Evolutionary conservation across 2,797 vertebrate species (phyloP), one percentile per base, ranked within the genome.

Genomic region (Aselliscus stoliczkanus): DNA sequence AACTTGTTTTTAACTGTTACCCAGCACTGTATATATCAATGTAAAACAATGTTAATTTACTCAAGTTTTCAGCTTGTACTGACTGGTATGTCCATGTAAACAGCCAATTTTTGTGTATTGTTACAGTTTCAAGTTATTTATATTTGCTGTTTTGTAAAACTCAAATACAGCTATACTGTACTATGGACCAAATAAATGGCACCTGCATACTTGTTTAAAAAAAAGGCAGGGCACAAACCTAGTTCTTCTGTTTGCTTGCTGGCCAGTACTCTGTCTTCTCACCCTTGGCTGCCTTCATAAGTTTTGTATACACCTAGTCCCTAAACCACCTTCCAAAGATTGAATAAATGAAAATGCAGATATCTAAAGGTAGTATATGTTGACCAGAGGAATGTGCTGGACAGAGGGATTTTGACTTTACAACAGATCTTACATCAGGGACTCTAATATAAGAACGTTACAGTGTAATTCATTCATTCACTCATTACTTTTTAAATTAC

Each of bases 111-210:
- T 98, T 98, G 98, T 99, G 98, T 98, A 98, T 99, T 98, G 98
- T 99, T 99, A 98, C 98, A 98, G 97, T 98, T 98, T 98, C 98
- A 98, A 98, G 98, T 99, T 99, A 99, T 99, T 99, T 99, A 99
- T 99, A 99, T 98, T 98, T 98, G 98, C 98, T 98, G 98, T 99
- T 99, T 98, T 99, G 98, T 99, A 99, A 98, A 96, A 98, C 98
- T 98, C 98, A 98, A 97, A 98, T 98, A 98, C 97, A 94, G 97
- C 97, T 98, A 98, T 98, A 94, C 98, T 98, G 98, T 98, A 98
- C 98, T 98, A 98, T 88, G 98, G 98, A 99, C 99, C 98, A 99
- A 99, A 98, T 98, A 98, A 99, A 98, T 97, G 96, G 97, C 97
- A 98, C 98, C 98, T 98, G 96, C 97, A 94, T 97, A 96, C 98